Conservation (phyloP, 2,797 vertebrate genomes). For the Lophius americanus region DNA sequence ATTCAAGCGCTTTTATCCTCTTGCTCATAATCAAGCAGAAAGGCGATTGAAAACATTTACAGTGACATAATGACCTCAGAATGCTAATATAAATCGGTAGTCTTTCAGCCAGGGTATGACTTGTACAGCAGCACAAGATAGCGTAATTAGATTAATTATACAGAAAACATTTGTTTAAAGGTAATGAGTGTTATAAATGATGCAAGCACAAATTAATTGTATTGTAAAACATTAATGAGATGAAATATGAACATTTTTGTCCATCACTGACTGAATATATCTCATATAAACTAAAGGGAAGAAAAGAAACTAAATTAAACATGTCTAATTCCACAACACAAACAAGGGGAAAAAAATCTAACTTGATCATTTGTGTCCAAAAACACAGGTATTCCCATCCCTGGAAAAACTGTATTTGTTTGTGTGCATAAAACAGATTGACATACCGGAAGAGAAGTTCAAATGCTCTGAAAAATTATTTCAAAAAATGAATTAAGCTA, state of each 20-base stretch:
- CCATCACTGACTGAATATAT: slow-evolving; percentile 13
- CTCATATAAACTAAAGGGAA: too few relatives aligned
- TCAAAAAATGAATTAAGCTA: too few relatives aligned
- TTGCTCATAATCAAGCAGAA: slow-evolving; percentile 16
- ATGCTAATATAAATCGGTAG: slow-evolving; percentile 1
- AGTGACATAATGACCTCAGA: background rate
- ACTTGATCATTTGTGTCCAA: too few relatives aligned
- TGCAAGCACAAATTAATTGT: slow-evolving; percentile 18
- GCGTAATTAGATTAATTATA: slow-evolving; percentile 7
- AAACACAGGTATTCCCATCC: too few relatives aligned
- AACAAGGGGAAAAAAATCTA: too few relatives aligned
- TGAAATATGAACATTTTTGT: slow-evolving; percentile 18
- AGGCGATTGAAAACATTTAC: slow-evolving; percentile 7
- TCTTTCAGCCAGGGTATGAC: slow-evolving; percentile 1
- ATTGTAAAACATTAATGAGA: slow-evolving; percentile 8
- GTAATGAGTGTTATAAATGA: slow-evolving; percentile 4
- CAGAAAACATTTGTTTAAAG: slow-evolving; percentile 20
- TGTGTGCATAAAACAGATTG: too few relatives aligned
- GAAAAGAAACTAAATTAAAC: too few relatives aligned
- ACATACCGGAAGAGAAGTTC: too few relatives aligned
- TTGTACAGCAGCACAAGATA: too few relatives aligned
- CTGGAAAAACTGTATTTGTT: too few relatives aligned
- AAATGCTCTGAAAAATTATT: too few relatives aligned
- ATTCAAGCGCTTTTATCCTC: background rate
- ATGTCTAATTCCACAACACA: too few relatives aligned